Percentiles rank a stretch among this genome's conserved stretches.
Conservation (phyloP, 2,797 vertebrate genomes). For the Xyrichtys novacula region DNA sequence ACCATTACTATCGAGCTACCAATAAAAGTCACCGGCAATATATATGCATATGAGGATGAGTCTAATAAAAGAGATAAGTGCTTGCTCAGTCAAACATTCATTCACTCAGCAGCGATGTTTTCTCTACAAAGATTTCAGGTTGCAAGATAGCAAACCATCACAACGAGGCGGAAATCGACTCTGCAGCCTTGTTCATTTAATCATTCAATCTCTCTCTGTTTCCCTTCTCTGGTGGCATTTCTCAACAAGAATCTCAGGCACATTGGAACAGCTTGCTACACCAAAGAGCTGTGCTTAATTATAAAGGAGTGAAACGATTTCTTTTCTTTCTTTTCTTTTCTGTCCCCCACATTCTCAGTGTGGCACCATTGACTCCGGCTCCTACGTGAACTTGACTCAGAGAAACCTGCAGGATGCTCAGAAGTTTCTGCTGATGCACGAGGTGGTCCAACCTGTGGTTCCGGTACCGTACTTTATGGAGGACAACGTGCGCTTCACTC, state of each 20-base stretch:
- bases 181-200: slow-evolving; percentile 63
- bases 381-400: slow-evolving; percentile 93
- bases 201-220: slow-evolving; percentile 55
- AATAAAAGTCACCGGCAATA: slow-evolving; percentile 58
- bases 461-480: slow-evolving; percentile 95
- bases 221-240: slow-evolving; percentile 33
- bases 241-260: slow-evolving; percentile 32
- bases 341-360: slow-evolving; percentile 85
- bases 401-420: slow-evolving; percentile 97
- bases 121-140: slow-evolving; percentile 59
- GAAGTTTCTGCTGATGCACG: slow-evolving; percentile 96
- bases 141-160: slow-evolving; percentile 46
- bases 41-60: slow-evolving; percentile 70
- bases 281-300: slow-evolving; percentile 40
- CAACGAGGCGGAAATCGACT: slow-evolving; percentile 53
- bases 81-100: slow-evolving; percentile 58
- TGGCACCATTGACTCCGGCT: slow-evolving; percentile 94
- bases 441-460: slow-evolving; percentile 93
- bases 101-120: slow-evolving; percentile 47
- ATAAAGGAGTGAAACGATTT: slow-evolving; percentile 43
- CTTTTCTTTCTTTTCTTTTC: slow-evolving; percentile 8
- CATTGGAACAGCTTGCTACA: slow-evolving; percentile 39
- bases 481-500: slow-evolving; percentile 94
- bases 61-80: slow-evolving; percentile 68
- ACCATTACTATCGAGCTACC: slow-evolving; percentile 27